Conservation (phyloP, 2,888 invertebrate genomes). For the Andrena bicolor region DNA sequence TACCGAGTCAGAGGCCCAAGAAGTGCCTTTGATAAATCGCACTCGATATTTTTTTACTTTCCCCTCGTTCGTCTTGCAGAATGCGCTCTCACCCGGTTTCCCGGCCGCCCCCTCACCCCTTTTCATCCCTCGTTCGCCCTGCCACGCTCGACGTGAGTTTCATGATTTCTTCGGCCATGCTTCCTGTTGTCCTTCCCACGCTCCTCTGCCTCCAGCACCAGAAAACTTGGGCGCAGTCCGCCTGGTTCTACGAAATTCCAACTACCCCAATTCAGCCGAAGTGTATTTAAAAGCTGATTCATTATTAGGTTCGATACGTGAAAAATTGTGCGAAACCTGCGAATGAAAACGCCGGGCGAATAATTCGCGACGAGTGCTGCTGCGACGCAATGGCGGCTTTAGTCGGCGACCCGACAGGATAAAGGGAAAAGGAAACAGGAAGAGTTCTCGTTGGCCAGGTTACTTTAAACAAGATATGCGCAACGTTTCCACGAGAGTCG, state of each 20-base stretch:
- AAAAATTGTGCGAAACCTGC: not conserved
- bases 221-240: not conserved
- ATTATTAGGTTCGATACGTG: no score
- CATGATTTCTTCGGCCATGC: constrained; percentile 76
- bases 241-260: constrained; percentile 3
- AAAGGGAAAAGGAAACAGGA: constrained; percentile 59
- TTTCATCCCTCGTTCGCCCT: constrained; percentile 24
- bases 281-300: no score
- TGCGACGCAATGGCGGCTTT: constrained; percentile 24
- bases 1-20: constrained; percentile 66
- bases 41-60: constrained; percentile 78
- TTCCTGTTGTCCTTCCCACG: constrained; percentile 66
- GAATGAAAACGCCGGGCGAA: not conserved
- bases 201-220: constrained; percentile 6
- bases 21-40: constrained; percentile 78
- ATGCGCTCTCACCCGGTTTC: constrained; percentile 53
- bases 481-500: constrained; percentile 66
- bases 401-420: constrained; percentile 15
- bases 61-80: constrained; percentile 68
- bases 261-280: not conserved
- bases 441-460: constrained; percentile 68
- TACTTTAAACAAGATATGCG: constrained; percentile 74
- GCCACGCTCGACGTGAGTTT: constrained; percentile 65
- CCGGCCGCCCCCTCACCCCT: constrained; percentile 31
- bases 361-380: constrained; percentile 15